phyloP scores from a whole-genome alignment of 2,113 vertebrate genomes.

The Narcine bancroftii region DNA sequence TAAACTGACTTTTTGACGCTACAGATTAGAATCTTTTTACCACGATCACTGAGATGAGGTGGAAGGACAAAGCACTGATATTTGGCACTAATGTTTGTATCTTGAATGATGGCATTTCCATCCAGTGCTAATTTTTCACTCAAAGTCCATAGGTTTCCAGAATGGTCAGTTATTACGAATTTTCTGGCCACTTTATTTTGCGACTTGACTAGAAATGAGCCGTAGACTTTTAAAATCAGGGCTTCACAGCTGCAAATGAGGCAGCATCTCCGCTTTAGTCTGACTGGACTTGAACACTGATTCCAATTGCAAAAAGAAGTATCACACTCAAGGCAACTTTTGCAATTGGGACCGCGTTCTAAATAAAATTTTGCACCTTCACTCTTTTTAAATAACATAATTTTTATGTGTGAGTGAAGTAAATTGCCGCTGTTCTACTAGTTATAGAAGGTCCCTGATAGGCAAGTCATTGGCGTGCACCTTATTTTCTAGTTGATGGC shows the following conservation, averaged over 20 bases:
- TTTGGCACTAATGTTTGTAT: background rate
- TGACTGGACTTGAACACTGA: background rate
- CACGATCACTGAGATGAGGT: background rate
- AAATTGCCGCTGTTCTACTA: background rate
- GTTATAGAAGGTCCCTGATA: background rate
- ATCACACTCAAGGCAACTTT: background rate
- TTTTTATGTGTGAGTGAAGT: background rate
- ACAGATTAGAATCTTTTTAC: background rate
- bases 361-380: too few relatives aligned
- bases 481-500: constrained; percentile 66
- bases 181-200: background rate
- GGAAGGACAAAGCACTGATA: background rate
- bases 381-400: too few relatives aligned
- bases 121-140: background rate
- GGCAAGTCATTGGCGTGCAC: background rate
- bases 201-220: background rate
- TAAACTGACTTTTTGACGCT: background rate
- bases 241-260: background rate
- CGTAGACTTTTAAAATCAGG: background rate
- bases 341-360: too few relatives aligned
- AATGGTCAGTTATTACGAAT: background rate
- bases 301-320: background rate
- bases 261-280: too few relatives aligned
- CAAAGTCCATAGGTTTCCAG: background rate
- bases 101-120: background rate